Evolutionary conservation across 2,888 invertebrate species (phyloP), one percentile per base, ranked within the genome.

Genomic region (Leptopterna dolabrata): DNA sequence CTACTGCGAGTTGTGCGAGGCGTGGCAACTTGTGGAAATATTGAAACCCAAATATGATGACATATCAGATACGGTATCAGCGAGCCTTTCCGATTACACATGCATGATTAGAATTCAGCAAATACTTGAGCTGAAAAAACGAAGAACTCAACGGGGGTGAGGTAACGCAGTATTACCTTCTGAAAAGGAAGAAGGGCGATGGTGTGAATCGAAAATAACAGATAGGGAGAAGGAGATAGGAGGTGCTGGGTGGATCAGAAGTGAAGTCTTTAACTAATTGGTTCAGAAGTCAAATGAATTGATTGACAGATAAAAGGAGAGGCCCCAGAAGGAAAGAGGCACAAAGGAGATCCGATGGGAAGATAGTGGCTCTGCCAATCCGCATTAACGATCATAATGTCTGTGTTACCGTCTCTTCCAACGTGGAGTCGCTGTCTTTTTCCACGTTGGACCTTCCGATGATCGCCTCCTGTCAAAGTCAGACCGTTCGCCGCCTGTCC

Each of bases 321-420:
- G 73, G n/a, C 41, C n/a, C 30, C 36, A 19, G 73, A 36, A 36
- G 73, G 16, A 30, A 30, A 19, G 36, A 73, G 30, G 14, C 81
- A 81, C 81, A 81, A 81, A 81, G 29, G 81, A 81, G 81, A 81
- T 81, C 81, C 81, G 81, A 45, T 51, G 47, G 14, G 51, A 81
- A 45, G 81, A 81, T 81, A 55, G 55, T 81, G 51, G 81, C 55
- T 81, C 51, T 51, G 81, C 81, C 55, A 51, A 51, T 81, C 81
- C 81, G 13, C 30, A 47, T 47, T 47, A 27, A 55, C 55, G 81
- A 6, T 30, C 41, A 16, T 36, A 73, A 73, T 41, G 73, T 73
- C 73, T 73, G 73, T 36, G 36, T 73, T 73, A 73, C 73, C 24
- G 63, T 6, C 63, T 63, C 47, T 47, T 47, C 47, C 1, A 19